Base-by-base conservation (phyloP, 2,888 invertebrate species). In the Polydrusus tereticollis region DNA sequence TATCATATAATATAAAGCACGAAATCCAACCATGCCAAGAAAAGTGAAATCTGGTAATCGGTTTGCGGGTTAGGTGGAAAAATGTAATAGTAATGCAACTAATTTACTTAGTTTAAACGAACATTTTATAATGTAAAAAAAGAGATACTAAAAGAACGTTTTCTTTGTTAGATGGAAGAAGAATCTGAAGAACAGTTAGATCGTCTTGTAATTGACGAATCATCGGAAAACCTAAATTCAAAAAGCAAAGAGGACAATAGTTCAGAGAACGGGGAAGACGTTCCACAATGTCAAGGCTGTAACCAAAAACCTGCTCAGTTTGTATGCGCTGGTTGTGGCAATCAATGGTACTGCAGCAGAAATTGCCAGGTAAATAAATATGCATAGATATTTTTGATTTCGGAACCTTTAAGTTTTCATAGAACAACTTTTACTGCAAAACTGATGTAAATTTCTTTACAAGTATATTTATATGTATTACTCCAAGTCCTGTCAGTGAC, bases 271-370 rank as follows among this genome's bases (percentile, higher is more conserved):
- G 85, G 86, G 16, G 87, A 87, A 82, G 86, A 87, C 78, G 89
- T 92, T 76, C 94, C 94, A 60, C 89, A 91, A 77, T 96, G 96
- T 85, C 95, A 95, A 88, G 94, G 95, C 77, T 96, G 96, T 84
- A 90, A 93, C 78, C 90, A 91, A 71, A 89, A 91, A 75, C 90
- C 93, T 79, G 95, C 95, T 73, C 94, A 93, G 86, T 96, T 94
- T 83, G 94, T 95, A 47, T 96, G 96, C 84, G 95, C 95, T 50
- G 95, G 94, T 59, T 96, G 96, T 85, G 94, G 93, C 77, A 94
- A 94, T 86, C 95, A 95, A 87, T 97, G 96, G 96, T 97, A 97
- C 86, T 97, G 97, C 88, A 95, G 95, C 82, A 89, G 95, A 66
- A 93, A 94, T 77, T 97, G 97, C 85, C 97, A 97, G 92, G 96